Evolutionary conservation across 2,888 invertebrate species (phyloP).

Genomic region (Endomychus coccineus): DNA sequence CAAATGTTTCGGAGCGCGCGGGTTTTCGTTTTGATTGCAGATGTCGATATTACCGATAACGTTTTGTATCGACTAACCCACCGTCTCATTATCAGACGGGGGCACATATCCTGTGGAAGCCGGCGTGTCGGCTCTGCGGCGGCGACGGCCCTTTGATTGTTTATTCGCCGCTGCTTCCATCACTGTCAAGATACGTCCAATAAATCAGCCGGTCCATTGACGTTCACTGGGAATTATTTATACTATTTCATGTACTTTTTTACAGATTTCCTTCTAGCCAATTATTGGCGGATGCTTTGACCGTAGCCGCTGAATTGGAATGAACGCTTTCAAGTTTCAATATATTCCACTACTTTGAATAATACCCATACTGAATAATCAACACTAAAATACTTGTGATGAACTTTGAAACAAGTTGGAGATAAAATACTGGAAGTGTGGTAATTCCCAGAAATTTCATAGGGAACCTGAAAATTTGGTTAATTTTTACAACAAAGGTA

Average conservation of each 20-base stretch:
- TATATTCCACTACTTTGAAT: too few species aligned
- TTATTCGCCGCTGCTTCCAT: conserved; percentile 44
- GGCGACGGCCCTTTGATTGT: conserved; percentile 39
- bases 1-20: conserved; percentile 13
- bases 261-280: conserved; percentile 34
- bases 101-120: conserved; percentile 30
- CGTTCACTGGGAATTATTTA: conserved; percentile 39
- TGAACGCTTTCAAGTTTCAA: too few species aligned
- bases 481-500: too few species aligned
- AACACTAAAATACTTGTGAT: too few species aligned
- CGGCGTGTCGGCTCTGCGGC: conserved; percentile 26
- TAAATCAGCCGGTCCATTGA: conserved; percentile 40
- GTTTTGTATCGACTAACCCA: conserved; percentile 22
- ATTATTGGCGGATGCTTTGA: conserved; percentile 32
- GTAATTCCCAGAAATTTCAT: too few species aligned
- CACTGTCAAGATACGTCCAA: conserved; percentile 41
- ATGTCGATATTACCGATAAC: conserved; percentile 34
- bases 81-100: conserved; percentile 31
- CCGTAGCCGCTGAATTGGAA: too few species aligned
- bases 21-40: conserved; percentile 31
- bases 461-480: too few species aligned
- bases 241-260: conserved; percentile 35
- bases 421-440: too few species aligned
- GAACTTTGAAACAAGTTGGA: too few species aligned
- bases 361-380: too few species aligned